Percentiles rank a stretch among this genome's conserved stretches.
These are phyloP conservation scores for Antedon mediterranea DNA, from an alignment of 53 echinoderm and acorn worm genomes.

Conservation along the genomic window DNA sequence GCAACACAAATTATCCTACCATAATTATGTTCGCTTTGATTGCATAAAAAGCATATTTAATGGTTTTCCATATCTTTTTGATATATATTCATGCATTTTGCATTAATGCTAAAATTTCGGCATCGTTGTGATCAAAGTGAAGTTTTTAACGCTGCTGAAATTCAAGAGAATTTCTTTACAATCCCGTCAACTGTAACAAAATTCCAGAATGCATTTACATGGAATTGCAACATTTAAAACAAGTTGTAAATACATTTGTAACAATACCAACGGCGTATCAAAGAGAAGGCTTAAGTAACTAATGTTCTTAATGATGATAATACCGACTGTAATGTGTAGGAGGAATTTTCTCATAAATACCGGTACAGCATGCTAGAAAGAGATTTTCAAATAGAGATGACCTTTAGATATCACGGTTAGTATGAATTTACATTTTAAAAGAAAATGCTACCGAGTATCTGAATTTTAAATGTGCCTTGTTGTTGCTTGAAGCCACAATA, in stretches of 20 bases:
- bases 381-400: not conserved
- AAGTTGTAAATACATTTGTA: not conserved
- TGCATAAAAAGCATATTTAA: too few relatives aligned
- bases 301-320: not conserved
- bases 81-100: too few relatives aligned
- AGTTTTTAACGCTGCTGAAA: not conserved
- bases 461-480: too few relatives aligned
- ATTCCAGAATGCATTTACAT: not conserved
- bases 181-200: not conserved
- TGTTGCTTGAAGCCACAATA: not conserved
- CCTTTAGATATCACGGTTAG: not conserved
- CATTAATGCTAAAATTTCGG: not conserved
- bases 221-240: not conserved
- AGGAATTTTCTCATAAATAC: not conserved
- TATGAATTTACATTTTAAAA: not conserved
- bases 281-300: not conserved
- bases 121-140: not conserved
- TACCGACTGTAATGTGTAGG: not conserved
- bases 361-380: not conserved
- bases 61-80: too few relatives aligned
- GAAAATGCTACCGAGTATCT: not conserved
- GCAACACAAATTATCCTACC: too few relatives aligned
- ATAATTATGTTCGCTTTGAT: too few relatives aligned
- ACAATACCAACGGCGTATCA: not conserved
- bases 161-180: not conserved